Evolutionary conservation across 2,797 vertebrate genomes (phyloP).

Genomic region (Rhyacichthys aspro): DNA sequence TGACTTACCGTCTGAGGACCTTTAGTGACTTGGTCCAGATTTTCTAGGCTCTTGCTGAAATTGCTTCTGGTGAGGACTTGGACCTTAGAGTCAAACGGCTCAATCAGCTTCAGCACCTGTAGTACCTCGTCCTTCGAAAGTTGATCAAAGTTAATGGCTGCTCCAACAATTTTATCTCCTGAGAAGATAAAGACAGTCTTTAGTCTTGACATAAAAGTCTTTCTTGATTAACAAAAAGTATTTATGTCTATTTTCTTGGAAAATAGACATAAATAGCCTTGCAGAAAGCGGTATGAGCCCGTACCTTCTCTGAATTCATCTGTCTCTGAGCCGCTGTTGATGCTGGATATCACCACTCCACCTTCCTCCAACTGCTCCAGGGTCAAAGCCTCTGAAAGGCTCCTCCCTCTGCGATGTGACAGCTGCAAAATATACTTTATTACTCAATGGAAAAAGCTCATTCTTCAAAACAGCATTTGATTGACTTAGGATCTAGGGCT

Average conservation of each 20-base stretch:
- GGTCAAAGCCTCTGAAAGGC: constrained; percentile 75
- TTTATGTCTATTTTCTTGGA: too few relatives aligned
- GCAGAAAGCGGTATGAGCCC: neutral
- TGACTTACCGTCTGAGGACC: constrained; percentile 71
- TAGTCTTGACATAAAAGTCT: neutral
- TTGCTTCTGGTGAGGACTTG: constrained; percentile 68
- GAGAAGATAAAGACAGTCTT: constrained; percentile 32
- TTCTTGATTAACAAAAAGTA: too few relatives aligned
- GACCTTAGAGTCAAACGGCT: constrained; percentile 76
- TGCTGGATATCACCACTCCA: constrained; percentile 59
- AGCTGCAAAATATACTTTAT: constrained; percentile 38
- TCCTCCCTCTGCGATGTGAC: constrained; percentile 65
- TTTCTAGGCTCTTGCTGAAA: constrained; percentile 67
- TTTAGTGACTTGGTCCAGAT: constrained; percentile 60
- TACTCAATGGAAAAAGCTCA: too few relatives aligned
- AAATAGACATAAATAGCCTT: too few relatives aligned
- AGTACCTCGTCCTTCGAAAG: constrained; percentile 78
- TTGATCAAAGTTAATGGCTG: constrained; percentile 77
- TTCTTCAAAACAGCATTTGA: too few relatives aligned
- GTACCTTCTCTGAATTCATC: constrained; percentile 72
- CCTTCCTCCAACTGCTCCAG: constrained; percentile 68
- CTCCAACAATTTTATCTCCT: constrained; percentile 81
- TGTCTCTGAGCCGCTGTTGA: constrained; percentile 39
- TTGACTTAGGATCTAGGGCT: too few relatives aligned
- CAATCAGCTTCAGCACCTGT: constrained; percentile 75